Evolutionary conservation across 2,113 vertebrate species (phyloP).

Genomic region (Chunga burmeisteri): DNA sequence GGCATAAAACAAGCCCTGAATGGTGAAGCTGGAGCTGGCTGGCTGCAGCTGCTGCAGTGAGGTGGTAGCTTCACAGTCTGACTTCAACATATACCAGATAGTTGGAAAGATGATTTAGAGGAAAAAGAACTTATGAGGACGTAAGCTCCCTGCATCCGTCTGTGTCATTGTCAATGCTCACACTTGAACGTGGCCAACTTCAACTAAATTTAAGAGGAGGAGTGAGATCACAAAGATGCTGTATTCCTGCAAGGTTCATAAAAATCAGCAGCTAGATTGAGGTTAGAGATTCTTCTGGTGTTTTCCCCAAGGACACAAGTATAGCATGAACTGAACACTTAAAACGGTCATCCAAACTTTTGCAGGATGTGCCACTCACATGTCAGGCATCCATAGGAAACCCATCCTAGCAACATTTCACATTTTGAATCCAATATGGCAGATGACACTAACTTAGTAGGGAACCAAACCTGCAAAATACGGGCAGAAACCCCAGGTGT

Average conservation of each 20-base stretch:
- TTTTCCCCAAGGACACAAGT: neutral
- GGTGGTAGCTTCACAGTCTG: neutral
- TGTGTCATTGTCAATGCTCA: neutral
- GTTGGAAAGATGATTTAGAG: neutral
- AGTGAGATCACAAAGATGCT: neutral
- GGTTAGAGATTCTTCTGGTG: neutral
- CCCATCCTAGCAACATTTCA: neutral
- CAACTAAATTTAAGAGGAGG: neutral
- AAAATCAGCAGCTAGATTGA: neutral
- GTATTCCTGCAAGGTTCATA: neutral
- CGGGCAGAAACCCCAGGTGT: neutral
- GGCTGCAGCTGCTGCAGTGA: neutral
- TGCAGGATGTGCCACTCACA: neutral
- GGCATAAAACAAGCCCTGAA: neutral
- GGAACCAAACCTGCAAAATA: neutral
- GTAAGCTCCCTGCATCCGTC: neutral
- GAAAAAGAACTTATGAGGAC: neutral
- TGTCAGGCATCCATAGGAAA: neutral
- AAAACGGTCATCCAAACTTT: neutral
- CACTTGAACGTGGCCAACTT: rapidly evolving
- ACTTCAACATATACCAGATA: neutral
- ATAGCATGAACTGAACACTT: neutral
- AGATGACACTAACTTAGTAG: neutral
- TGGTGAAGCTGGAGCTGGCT: neutral
- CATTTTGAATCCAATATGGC: neutral